Percentiles rank a stretch among this genome's conserved stretches.
phyloP scores from a whole-genome alignment of 2,888 invertebrate species.

The Margaritifera margaritifera region DNA sequence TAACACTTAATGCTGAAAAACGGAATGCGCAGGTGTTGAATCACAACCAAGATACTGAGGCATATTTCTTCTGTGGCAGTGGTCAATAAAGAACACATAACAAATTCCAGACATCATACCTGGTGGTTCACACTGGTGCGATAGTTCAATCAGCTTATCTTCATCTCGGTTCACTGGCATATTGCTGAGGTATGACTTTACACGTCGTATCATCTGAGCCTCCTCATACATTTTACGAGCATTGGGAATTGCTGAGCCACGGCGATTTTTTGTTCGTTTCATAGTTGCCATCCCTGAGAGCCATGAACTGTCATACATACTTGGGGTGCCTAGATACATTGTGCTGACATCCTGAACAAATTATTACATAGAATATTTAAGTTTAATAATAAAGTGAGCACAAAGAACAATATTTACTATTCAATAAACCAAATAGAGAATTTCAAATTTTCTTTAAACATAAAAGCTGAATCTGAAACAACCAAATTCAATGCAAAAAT shows the following conservation, averaged over 20 bases:
- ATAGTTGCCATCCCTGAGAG: constrained; percentile 67
- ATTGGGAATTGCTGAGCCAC: constrained; percentile 85
- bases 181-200: constrained; percentile 94
- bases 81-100: not conserved
- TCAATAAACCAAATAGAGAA: no score
- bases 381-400: not conserved
- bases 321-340: constrained; percentile 62
- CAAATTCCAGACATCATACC: constrained; percentile 35
- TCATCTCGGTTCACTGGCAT: constrained; percentile 95
- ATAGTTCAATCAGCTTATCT: constrained; percentile 89
- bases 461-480: no score
- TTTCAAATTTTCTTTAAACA: no score
- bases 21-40: not conserved
- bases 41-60: not conserved
- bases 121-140: constrained; percentile 86
- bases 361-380: not conserved
- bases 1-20: no score
- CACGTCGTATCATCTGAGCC: constrained; percentile 97
- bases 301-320: constrained; percentile 55
- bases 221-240: constrained; percentile 99
- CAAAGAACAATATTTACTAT: not conserved
- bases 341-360: constrained; percentile 75
- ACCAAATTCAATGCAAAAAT: no score
- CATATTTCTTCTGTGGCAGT: not conserved
- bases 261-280: constrained; percentile 75